phyloP scores from a whole-genome alignment of 2,797 vertebrate species.

The Schizothorax lantsangensis region DNA sequence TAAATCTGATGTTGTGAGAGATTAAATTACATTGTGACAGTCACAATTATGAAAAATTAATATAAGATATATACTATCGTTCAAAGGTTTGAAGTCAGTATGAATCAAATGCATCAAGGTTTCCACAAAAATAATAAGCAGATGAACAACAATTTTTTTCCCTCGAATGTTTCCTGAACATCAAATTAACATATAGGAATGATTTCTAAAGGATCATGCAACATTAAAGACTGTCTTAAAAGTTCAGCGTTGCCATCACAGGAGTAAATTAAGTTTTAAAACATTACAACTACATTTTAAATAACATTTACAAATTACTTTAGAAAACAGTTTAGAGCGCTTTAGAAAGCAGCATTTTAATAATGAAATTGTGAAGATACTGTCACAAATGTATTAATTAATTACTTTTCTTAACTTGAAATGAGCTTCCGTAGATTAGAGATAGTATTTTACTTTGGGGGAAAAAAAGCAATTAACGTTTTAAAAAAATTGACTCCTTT shows the following conservation, averaged over 20 bases:
- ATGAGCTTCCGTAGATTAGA: background rate
- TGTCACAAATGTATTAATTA: background rate
- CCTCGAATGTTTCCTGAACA: background rate
- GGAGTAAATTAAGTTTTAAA: background rate
- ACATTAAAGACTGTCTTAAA: background rate
- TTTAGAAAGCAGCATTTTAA: too few species aligned
- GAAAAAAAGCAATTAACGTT: background rate
- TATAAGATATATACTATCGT: background rate
- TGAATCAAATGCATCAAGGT: background rate
- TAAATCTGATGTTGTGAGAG: background rate
- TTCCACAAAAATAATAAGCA: background rate
- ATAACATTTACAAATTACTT: background rate
- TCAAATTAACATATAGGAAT: background rate
- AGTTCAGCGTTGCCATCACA: background rate
- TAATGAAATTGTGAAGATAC: too few species aligned
- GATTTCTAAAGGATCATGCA: background rate
- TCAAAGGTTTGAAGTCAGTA: too few species aligned
- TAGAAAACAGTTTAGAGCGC: too few species aligned
- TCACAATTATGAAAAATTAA: background rate
- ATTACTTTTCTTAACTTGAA: background rate
- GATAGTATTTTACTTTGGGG: too few species aligned
- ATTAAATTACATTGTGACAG: background rate
- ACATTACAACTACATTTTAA: background rate
- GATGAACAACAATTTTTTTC: background rate
- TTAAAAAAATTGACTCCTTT: background rate